Conservation (phyloP, 2,797 vertebrate species). For the Rallus crepitans region DNA sequence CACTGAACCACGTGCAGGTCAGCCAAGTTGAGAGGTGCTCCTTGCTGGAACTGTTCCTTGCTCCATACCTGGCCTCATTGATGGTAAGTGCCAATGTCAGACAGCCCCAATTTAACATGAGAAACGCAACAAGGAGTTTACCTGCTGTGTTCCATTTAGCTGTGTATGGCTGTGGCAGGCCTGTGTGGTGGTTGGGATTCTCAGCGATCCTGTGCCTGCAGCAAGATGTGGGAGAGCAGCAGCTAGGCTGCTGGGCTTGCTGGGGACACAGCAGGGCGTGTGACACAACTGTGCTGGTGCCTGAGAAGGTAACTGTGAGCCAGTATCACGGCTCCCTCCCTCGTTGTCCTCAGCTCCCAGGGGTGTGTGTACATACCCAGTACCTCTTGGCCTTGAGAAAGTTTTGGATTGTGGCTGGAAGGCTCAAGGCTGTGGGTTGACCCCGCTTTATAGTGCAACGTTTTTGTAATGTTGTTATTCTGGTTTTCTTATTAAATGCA, state of each 20-base stretch:
- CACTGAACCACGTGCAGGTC: background rate
- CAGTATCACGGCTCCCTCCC: background rate
- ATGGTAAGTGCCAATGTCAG: background rate
- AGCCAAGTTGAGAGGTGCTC: background rate
- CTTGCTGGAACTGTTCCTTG: background rate
- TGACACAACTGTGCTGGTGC: background rate
- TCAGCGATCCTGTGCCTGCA: rapidly evolving
- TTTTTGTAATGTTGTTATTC: background rate
- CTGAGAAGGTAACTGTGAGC: background rate
- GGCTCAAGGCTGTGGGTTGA: background rate
- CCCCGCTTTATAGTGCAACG: background rate
- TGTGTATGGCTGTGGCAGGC: background rate
- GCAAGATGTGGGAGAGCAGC: background rate
- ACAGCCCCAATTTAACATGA: background rate
- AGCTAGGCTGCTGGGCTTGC: background rate
- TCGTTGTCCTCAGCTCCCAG: rapidly evolving
- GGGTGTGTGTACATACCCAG: background rate
- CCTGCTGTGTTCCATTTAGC: background rate
- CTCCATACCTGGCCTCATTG: background rate
- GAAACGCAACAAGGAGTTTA: background rate
- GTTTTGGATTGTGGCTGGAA: background rate
- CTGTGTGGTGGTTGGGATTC: background rate
- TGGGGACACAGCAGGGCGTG: rapidly evolving
- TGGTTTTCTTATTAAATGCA: constrained; percentile 3
- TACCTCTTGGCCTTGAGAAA: background rate